These are phyloP conservation scores for Helarctos malayanus DNA, from an alignment of 2,797 vertebrate species.

Conservation along the genomic window DNA sequence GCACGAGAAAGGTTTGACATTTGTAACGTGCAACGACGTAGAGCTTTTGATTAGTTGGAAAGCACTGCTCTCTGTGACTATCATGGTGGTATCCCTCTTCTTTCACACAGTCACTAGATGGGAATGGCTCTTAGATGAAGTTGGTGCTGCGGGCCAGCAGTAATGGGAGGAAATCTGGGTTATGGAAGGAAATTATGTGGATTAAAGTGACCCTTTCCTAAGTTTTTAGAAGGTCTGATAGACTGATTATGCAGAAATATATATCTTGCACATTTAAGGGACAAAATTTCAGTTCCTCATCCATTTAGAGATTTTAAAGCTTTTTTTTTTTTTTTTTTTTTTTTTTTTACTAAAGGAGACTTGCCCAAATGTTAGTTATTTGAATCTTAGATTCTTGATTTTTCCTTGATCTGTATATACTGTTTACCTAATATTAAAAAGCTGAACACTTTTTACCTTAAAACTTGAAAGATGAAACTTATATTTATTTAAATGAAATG, in stretches of 20 bases:
- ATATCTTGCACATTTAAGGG: neutral
- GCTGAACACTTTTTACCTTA: neutral
- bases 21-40: neutral
- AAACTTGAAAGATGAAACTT: conserved; percentile 35
- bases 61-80: neutral
- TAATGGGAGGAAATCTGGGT: neutral
- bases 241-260: neutral
- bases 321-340: neutral
- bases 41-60: conserved; percentile 5
- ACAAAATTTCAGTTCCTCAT: conserved; percentile 32
- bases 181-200: neutral
- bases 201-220: neutral
- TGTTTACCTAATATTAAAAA: neutral
- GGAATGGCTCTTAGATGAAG: neutral
- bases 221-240: neutral
- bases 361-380: conserved; percentile 45
- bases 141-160: neutral
- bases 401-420: neutral
- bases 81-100: neutral
- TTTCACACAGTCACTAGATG: neutral
- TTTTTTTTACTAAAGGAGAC: neutral
- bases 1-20: neutral
- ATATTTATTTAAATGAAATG: neutral
- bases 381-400: conserved; percentile 23
- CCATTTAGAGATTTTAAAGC: neutral